Evolutionary conservation across 1,140 invertebrate genomes (phyloP).

Genomic region (Diorhabda carinulata): DNA sequence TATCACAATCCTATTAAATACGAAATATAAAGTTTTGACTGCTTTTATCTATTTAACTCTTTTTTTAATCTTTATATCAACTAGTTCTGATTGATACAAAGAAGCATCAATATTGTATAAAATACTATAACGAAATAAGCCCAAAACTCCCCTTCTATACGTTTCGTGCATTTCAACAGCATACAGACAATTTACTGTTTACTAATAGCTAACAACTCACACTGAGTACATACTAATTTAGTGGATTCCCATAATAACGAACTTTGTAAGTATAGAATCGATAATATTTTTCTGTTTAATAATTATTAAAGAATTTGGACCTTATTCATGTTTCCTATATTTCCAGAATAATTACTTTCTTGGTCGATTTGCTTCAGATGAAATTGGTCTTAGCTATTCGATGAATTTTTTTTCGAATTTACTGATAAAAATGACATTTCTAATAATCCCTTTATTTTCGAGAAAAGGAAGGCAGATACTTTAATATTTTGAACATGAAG

Average conservation of each 20-base stretch:
- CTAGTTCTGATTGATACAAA: slow-evolving; percentile 27
- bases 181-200: slow-evolving; percentile 50
- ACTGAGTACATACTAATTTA: slow-evolving; percentile 26
- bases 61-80: slow-evolving; percentile 10
- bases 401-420: no score
- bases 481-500: no score
- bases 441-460: no score
- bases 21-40: slow-evolving; percentile 31
- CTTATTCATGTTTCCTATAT: no score
- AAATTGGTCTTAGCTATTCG: no score
- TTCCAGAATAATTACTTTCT: no score
- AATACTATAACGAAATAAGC: slow-evolving; percentile 41
- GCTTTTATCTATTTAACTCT: slow-evolving; percentile 18
- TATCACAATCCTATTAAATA: slow-evolving; percentile 3
- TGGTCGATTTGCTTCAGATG: no score
- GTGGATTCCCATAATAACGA: not conserved
- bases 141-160: slow-evolving; percentile 57
- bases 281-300: no score
- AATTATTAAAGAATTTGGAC: no score
- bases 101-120: slow-evolving; percentile 32
- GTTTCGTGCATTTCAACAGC: slow-evolving; percentile 66
- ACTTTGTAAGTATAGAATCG: not conserved
- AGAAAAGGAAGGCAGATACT: no score
- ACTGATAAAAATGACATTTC: no score
- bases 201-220: slow-evolving; percentile 33